Percentiles rank a stretch among this genome's conserved stretches.
Conservation (phyloP, 2,113 vertebrate species). For the Ammodytes dubius region DNA sequence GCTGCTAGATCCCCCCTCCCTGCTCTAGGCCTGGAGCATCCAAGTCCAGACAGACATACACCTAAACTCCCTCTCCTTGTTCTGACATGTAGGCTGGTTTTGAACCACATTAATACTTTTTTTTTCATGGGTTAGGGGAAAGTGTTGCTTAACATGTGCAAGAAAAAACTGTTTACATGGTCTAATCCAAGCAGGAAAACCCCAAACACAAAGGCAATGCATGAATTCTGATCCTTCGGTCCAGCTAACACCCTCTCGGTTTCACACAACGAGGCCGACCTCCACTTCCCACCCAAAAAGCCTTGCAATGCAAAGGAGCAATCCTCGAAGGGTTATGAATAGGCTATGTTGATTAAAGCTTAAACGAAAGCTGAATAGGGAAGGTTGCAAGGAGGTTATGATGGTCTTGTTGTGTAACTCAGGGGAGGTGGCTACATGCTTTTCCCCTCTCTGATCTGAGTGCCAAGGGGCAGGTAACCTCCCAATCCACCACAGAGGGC, state of each 20-base stretch:
- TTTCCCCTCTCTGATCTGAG: conserved; percentile 63
- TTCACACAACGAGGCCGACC: conserved; percentile 57
- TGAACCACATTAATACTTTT: conserved; percentile 56
- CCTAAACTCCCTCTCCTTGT: conserved; percentile 63
- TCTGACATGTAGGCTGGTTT: conserved; percentile 56
- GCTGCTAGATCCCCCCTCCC: conserved; percentile 46
- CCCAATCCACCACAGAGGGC: conserved; percentile 32
- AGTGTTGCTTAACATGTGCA: conserved; percentile 50
- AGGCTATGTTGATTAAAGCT: conserved; percentile 65
- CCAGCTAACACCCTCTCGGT: conserved; percentile 54
- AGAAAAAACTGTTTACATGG: conserved; percentile 31
- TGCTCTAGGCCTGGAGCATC: conserved; percentile 60
- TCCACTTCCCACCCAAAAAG: conserved; percentile 47
- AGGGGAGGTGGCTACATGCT: conserved; percentile 60
- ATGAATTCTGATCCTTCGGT: conserved; percentile 45
- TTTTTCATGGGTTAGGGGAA: conserved; percentile 43
- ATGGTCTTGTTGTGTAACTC: conserved; percentile 68
- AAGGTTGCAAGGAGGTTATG: conserved; percentile 69
- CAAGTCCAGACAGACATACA: conserved; percentile 66
- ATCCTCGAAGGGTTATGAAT: conserved; percentile 42
- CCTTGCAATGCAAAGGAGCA: conserved; percentile 39
- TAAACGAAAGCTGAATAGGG: conserved; percentile 62
- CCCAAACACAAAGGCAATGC: conserved; percentile 37
- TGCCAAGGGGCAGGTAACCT: conserved; percentile 70
- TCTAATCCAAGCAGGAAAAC: conserved; percentile 34